phyloP scores from a whole-genome alignment of 2,888 invertebrate species.

The Linnaemya vulpina region DNA sequence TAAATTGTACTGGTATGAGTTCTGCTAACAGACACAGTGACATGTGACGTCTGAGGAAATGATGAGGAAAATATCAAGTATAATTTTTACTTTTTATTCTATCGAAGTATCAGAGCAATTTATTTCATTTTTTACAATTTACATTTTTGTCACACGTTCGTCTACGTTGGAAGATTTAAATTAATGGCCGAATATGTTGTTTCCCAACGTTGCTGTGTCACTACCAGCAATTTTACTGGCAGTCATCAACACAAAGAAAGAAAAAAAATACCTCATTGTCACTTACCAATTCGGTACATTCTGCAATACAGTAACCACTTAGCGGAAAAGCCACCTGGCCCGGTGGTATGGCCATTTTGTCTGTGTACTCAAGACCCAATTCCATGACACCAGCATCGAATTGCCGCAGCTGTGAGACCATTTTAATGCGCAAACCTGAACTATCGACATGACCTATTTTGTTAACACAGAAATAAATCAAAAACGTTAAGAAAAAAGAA shows the following conservation, averaged over 20 bases:
- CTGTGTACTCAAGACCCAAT: constrained; percentile 97
- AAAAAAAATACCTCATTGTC: not conserved
- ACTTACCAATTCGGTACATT: constrained; percentile 94
- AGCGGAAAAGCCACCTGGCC: constrained; percentile 90
- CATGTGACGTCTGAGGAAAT: not conserved
- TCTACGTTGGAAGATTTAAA: constrained; percentile 9
- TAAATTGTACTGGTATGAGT: not conserved
- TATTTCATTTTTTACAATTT: constrained; percentile 7
- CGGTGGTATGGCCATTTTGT: constrained; percentile 99
- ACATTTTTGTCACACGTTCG: not conserved
- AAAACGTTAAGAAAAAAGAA: constrained; percentile 8
- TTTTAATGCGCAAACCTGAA: constrained; percentile 93
- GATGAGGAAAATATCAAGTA: not conserved
- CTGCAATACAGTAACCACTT: constrained; percentile 94
- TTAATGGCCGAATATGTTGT: constrained; percentile 24
- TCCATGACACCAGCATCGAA: constrained; percentile 98
- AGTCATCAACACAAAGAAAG: not conserved
- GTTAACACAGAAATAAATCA: constrained; percentile 47
- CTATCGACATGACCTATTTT: constrained; percentile 91
- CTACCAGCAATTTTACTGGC: not conserved
- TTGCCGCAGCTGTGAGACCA: constrained; percentile 89
- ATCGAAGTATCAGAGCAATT: not conserved
- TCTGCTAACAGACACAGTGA: not conserved
- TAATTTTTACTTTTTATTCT: not conserved
- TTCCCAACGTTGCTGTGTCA: not conserved